Base-by-base conservation (phyloP, 2,888 invertebrate species). In the Dynastes maya region DNA sequence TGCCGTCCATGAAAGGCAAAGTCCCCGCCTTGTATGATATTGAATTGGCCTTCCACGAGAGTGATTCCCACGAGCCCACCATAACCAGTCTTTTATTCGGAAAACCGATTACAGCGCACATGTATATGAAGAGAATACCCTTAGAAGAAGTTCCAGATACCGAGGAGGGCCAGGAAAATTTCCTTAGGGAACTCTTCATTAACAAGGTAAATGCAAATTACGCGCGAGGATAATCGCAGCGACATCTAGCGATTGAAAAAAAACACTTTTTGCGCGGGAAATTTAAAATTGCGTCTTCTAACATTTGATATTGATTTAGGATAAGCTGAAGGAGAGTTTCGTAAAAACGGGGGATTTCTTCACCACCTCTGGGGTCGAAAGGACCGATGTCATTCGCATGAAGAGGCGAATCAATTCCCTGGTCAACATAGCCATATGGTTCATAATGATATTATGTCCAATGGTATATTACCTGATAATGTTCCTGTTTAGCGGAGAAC, bases 1-100 rank as follows among this genome's bases (percentile, higher is more conserved):
- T 97, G 84, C 94, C 94, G 76, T 92, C 94, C 82, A 92, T 98
- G 88, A 93, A 94, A 85, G 95, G 93, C 71, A 95, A 95, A 88
- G 93, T 95, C 82, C 93, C 94, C 3, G 96, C 94, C 37, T 92
- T 98, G 80, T 96, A 97, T 86, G 96, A 98, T 86, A 94, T 96
- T 83, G 93, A 95, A 84, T 86, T 96, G 81, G 94, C 92, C 3
- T 95, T 95, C 84, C 93, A 91, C 81, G 91, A 91, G 76, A 90
- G 91, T 80, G 92, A 92, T 80, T 90, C 91, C 86, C 70, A 40
- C 29, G 63, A 51, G 70, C 95, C 96, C n/a, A 96, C 96, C 0
- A 92, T 97, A 84, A 93, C 92, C 55, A 95, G 93, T 85, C 89
- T 97, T 83, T 87, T 97, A 45, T 91, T 92, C 82, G 97, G 97